Conservation (phyloP, 2,113 vertebrate genomes). For the Carassius carassius region DNA sequence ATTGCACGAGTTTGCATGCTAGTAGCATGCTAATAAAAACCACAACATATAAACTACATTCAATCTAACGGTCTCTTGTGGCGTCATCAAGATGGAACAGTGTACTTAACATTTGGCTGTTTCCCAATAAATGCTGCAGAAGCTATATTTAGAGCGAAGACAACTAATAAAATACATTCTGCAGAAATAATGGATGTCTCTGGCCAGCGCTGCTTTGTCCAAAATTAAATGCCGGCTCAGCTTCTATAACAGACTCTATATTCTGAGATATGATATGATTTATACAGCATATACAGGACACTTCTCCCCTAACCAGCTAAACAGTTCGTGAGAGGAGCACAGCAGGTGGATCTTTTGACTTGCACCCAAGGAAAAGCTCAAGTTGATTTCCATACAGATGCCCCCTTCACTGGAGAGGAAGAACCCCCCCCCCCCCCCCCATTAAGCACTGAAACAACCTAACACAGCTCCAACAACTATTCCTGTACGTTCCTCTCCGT, state of each 20-base stretch:
- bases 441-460: constrained; percentile 30
- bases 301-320: constrained; percentile 8
- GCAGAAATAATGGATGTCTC: constrained; percentile 66
- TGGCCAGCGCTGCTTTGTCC: constrained; percentile 58
- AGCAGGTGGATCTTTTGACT: constrained; percentile 82
- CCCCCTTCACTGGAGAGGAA: constrained; percentile 71
- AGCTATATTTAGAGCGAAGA: constrained; percentile 67
- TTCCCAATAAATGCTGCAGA: constrained; percentile 41
- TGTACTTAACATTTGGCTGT: constrained; percentile 26
- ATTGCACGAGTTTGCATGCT: neutral
- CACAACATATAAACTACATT: neutral
- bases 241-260: constrained; percentile 68
- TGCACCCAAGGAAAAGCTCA: constrained; percentile 75
- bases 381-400: constrained; percentile 82
- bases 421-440: constrained; percentile 34
- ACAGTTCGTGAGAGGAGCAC: constrained; percentile 53
- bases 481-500: constrained; percentile 51
- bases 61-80: neutral
- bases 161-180: constrained; percentile 52
- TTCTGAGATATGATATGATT: constrained; percentile 32
- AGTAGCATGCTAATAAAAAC: neutral
- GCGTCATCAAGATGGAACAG: neutral
- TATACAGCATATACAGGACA: constrained; percentile 27
- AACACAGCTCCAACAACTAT: neutral
- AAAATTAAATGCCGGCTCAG: constrained; percentile 70